Base-by-base conservation (phyloP, 2,888 invertebrate species). In the Cordilura impudica region DNA sequence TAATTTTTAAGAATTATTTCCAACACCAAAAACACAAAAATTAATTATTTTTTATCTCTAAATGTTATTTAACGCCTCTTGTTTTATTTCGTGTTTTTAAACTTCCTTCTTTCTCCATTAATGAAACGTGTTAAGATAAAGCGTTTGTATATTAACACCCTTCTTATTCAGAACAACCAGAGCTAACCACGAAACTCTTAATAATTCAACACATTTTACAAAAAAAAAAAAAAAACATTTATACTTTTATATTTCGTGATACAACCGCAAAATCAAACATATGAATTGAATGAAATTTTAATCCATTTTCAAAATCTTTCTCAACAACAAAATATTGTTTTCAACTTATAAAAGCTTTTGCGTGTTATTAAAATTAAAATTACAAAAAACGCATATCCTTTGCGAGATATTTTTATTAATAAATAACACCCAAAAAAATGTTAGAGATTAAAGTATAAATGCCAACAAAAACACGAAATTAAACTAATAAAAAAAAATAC, bases 91-190 rank as follows among this genome's bases (percentile, higher is more conserved):
- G 12, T 39, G 2, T n/a, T 39, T 39, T n/a, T 7, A 31, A 31
- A 31, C 10, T 31, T 1, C 2, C 4, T 39, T n/a, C 19, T 19
- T 47, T 54, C 14, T 49, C 54, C 29, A n/a, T 60, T 49, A 51
- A 61, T 43, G 67, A 75, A 63, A 79, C 79, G 79, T 79, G 79
- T 71, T 66, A 63, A 75, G 79, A 79, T 79, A 79, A 79, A 75
- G 75, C 79, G 79, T 79, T 67, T 79, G 75, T 79, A 60, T 26
- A 75, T 79, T 79, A 79, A 79, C 79, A 79, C 79, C 75, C 75
- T 79, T 75, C n/a, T n/a, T n/a, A n/a, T 69, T 75, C 31, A 51
- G 14, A 54, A 16, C 2, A 54, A 54, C 29, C 10, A 26, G 53
- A 31, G 70, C 19, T 35, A 51, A 69, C 58, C 69, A 26, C 23